Evolutionary conservation across 2,113 vertebrate genomes (phyloP).

Genomic region (Haemorhous mexicanus): DNA sequence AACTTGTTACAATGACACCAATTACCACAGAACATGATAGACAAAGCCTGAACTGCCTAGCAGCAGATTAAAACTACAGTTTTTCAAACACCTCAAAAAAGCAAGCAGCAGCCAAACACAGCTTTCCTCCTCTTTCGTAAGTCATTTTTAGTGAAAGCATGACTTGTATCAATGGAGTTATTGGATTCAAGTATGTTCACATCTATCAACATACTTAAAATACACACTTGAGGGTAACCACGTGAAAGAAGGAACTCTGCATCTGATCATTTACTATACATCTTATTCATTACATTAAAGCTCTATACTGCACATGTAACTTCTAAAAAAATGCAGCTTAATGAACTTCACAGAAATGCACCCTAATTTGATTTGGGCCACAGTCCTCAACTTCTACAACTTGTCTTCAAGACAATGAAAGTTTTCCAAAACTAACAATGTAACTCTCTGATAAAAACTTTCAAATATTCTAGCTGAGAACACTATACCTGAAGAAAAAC

Average conservation of each 20-base stretch:
- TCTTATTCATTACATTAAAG: background rate
- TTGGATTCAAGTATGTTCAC: background rate
- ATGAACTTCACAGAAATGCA: background rate
- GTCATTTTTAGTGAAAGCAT: background rate
- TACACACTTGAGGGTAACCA: background rate
- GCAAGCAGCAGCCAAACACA: background rate
- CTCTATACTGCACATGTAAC: background rate
- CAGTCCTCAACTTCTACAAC: background rate
- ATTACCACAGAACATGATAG: background rate
- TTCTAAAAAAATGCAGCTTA: background rate
- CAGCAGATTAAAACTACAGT: background rate
- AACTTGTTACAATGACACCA: background rate
- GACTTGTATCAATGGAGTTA: background rate
- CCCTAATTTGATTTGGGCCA: background rate
- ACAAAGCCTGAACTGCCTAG: background rate
- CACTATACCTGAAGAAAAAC: background rate
- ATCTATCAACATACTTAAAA: background rate
- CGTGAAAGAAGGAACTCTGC: background rate
- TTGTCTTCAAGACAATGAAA: background rate
- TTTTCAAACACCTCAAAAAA: background rate
- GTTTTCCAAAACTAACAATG: background rate
- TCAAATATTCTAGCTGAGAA: background rate
- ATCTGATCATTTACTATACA: background rate
- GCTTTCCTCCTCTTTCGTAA: background rate
- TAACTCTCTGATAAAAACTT: background rate